Base-by-base conservation (phyloP, 2,888 invertebrate species). In the Crossocerus cetratus region DNA sequence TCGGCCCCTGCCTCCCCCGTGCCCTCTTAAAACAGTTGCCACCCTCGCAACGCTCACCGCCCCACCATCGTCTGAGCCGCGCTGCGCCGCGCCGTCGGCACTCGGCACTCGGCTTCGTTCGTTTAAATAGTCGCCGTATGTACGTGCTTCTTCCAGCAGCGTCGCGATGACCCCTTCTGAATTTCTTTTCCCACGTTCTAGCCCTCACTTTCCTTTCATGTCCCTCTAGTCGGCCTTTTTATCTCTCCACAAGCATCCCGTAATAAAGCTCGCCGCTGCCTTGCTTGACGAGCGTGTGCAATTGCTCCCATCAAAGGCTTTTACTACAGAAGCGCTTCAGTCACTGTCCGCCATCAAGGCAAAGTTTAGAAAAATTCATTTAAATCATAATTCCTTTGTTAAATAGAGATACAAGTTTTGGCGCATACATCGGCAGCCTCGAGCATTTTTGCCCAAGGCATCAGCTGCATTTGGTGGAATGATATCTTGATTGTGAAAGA, bases 401-500 rank as follows among this genome's bases (percentile, higher is more conserved):
- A n/a, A n/a, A n/a, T n/a, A n/a, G n/a, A n/a, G n/a, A n/a, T n/a
- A n/a, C n/a, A n/a, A n/a, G n/a, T n/a, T n/a, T n/a, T n/a, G n/a
- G n/a, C n/a, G n/a, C n/a, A n/a, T n/a, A n/a, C n/a, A 32, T 32
- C 32, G 32, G 11, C 32, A 11, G 11, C 8, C 8, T 11, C 1
- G 8, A 32, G 32, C 32, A 32, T 32, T 32, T 32, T 32, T 0
- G 32, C 32, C 8, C 8, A 32, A 32, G 32, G 32, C 5, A 32
- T 32, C 8, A 32, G 32, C 11, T 32, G 11, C 32, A 63, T 58
- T 57, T 59, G 63, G 49, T n/a, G 45, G 53, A 61, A 71, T 61
- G 67, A 73, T 72, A 71, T 72, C 69, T 58, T 18, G 54, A 22
- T 44, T 57, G 61, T 49, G 44, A 42, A 53, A 64, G 32, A 58